Evolutionary conservation across 2,797 vertebrate species (phyloP).

Genomic region (Balearica regulorum): DNA sequence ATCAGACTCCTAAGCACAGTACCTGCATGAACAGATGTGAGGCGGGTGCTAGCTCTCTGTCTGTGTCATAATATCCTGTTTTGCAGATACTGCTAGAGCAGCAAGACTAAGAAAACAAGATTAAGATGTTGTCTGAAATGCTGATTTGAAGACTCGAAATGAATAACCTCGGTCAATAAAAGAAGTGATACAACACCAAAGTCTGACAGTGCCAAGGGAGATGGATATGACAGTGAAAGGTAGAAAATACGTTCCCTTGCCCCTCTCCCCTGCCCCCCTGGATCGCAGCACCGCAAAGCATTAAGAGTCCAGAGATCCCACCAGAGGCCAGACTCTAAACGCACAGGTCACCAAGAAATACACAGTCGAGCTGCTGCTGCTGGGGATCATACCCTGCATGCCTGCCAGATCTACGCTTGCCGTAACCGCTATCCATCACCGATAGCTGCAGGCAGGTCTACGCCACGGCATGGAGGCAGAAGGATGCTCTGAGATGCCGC

Average conservation of each 20-base stretch:
- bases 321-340: neutral
- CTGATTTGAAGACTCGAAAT: neutral
- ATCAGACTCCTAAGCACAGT: neutral
- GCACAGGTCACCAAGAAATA: neutral
- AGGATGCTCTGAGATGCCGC: neutral
- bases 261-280: neutral
- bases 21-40: neutral
- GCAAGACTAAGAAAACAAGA: neutral
- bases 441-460: neutral
- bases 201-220: neutral
- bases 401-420: neutral
- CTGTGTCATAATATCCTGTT: neutral
- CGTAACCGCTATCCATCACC: neutral
- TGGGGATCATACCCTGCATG: neutral
- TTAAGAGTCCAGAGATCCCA: neutral
- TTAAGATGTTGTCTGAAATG: neutral
- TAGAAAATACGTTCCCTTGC: neutral
- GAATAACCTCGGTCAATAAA: neutral
- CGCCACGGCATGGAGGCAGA: neutral
- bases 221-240: neutral
- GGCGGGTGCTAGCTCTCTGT: neutral
- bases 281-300: neutral
- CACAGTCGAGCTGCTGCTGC: neutral
- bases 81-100: fast-evolving
- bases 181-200: neutral